Evolutionary conservation across 2,888 invertebrate species (phyloP), one percentile per base, ranked within the genome.

Genomic region (Gastracanthus pulcherrimus): DNA sequence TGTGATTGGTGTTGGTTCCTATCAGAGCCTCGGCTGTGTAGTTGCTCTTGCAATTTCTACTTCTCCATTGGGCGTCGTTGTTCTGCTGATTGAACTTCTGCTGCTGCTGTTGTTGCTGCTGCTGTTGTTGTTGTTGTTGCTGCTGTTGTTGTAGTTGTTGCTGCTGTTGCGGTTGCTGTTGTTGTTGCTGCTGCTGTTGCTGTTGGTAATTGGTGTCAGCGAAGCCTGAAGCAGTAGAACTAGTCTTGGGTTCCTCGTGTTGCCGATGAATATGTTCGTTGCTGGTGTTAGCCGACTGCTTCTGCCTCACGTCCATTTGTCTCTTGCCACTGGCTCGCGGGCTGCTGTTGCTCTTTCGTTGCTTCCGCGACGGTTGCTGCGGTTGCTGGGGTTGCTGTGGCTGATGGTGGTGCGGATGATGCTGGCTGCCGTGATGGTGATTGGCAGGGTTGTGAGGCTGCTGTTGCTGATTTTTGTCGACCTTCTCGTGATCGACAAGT

Each of bases 401-500:
- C 13, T 86, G 87, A 5, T 88, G 84, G 11, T 87, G 86, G 67
- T 89, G 88, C 13, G 82, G 31, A 72, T 81, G 66, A 16, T 76
- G 62, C 48, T 89, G 90, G 38, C 89, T 90, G 45, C 85, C 85
- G 45, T 90, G 91, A 0, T 87, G 87, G 0, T 89, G 76, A 23
- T 89, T 90, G 41, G 89, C n/a, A 48, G 64, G 80, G 11, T 81
- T 67, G 0, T 79, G 79, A n/a, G 38, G 5, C 23, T 85, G 85
- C 41, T 87, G 87, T 36, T 87, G 87, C 31, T 88, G 88, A 41
- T 85, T 86, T 75, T 91, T 91, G 34, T 90, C 90, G 4, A 87
- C 91, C 84, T 93, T 93, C 84, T 92, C 92, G 83, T 92, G 93
- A 84, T 93, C 94, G 2, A 94, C 94, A n/a, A 94, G 87, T 81